Base-by-base conservation (phyloP, 2,888 invertebrate genomes). In the Agrilus cyanescens region DNA sequence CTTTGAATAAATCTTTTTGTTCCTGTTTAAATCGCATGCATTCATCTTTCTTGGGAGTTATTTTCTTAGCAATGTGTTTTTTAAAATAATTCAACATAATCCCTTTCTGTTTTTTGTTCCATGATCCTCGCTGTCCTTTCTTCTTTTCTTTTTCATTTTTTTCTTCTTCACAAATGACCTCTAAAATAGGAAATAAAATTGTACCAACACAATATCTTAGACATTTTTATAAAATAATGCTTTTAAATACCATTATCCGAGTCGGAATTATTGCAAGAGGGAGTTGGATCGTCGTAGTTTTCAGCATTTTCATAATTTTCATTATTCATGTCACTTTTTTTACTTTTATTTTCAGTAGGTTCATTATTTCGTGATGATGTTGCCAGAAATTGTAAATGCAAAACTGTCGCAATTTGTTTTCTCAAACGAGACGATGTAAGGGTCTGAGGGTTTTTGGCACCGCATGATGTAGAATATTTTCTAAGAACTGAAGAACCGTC, bases 331-430 rank as follows among this genome's bases (percentile, higher is more conserved):
- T 20, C 20, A 20, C n/a, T n/a, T n/a, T n/a, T n/a, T n/a, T n/a
- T n/a, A n/a, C n/a, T n/a, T n/a, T n/a, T n/a, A n/a, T 20, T 6
- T 5, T 4, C 5, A 20, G 2, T 7, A 5, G 2, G 2, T 20
- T 20, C 5, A 20, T 20, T 20, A 20, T 6, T 20, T 20, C 20
- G 20, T 20, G 6, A 20, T 20, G 20, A 7, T 5, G 20, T 20
- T 20, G 20, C 3, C 7, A 20, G 7, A 20, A 20, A 20, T 4
- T 20, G n/a, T n/a, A n/a, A n/a, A n/a, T 53, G 53, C 37, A 52
- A 32, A 14, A 53, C 51, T 4, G 53, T 53, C 15, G 51, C 54
- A 25, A 54, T 54, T 40, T 54, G 53, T 46, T 55, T 54, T 37
- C 54, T 45, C 14, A 53, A 44, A 18, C 49, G 46, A n/a, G 50